Conservation (phyloP, 2,888 invertebrate genomes). For the Stomorhina lunata region DNA sequence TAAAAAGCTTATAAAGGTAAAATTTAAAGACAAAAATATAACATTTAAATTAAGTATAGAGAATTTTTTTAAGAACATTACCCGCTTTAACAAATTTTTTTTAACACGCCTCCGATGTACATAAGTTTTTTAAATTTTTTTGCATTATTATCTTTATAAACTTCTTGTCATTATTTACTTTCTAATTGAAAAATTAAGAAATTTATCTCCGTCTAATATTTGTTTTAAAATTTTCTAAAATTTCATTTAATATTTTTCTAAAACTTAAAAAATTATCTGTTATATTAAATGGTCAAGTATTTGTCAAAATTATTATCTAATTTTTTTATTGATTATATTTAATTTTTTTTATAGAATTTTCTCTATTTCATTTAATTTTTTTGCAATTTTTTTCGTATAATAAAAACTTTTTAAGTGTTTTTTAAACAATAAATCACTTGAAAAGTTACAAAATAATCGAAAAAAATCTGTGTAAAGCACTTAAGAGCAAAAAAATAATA, state of each 20-base stretch:
- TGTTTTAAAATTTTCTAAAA: background rate
- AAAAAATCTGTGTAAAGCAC: slow-evolving; percentile 76
- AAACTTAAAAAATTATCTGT: background rate
- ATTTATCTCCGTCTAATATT: background rate
- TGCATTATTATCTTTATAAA: background rate
- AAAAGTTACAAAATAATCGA: slow-evolving; percentile 70
- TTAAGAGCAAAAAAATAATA: slow-evolving; percentile 64
- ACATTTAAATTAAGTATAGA: too few species aligned
- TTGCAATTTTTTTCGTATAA: slow-evolving; percentile 16
- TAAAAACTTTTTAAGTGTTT: slow-evolving; percentile 62
- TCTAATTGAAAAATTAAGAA: background rate
- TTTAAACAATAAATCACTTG: slow-evolving; percentile 78
- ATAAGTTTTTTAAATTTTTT: background rate
- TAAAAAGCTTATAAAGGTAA: too few species aligned
- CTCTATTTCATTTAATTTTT: background rate
- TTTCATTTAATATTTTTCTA: background rate
- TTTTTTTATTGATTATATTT: slow-evolving; percentile 18
- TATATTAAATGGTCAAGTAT: slow-evolving; percentile 30
- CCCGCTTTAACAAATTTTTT: too few species aligned
- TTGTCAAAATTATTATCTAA: background rate
- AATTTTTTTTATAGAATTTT: slow-evolving; percentile 13
- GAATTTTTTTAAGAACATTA: too few species aligned
- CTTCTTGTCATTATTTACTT: too few species aligned
- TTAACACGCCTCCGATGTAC: too few species aligned
- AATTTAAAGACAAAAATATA: too few species aligned